Evolutionary conservation across 2,888 invertebrate species (phyloP).

Genomic region (Nasonia oneida): DNA sequence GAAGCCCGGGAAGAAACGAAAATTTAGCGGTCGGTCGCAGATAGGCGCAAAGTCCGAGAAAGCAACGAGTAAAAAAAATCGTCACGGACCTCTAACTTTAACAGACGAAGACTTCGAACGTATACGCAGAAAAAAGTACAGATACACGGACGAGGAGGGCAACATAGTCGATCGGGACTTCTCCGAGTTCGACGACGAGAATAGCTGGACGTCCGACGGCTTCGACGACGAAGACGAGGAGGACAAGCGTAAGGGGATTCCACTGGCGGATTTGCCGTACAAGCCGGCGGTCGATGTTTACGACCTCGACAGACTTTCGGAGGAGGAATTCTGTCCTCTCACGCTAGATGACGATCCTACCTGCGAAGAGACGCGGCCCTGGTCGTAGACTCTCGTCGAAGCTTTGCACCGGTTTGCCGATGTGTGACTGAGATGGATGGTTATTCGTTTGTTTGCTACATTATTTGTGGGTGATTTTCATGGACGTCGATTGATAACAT

Average conservation of each 20-base stretch:
- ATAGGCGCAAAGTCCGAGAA: slow-evolving; percentile 50
- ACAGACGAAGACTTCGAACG: slow-evolving; percentile 69
- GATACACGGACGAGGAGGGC: slow-evolving; percentile 26
- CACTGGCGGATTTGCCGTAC: slow-evolving; percentile 69
- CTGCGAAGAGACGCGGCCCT: slow-evolving; percentile 48
- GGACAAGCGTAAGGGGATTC: slow-evolving; percentile 33
- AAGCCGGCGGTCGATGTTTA: slow-evolving; percentile 74
- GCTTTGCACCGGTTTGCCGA: background rate
- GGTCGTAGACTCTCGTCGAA: slow-evolving; percentile 35
- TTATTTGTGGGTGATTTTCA: no score
- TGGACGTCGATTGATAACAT: no score
- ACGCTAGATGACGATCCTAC: slow-evolving; percentile 71
- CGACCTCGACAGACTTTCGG: slow-evolving; percentile 71
- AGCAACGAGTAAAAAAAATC: slow-evolving; percentile 38
- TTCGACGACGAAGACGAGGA: slow-evolving; percentile 61
- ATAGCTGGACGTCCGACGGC: background rate
- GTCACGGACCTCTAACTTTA: slow-evolving; percentile 66
- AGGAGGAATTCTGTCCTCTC: slow-evolving; percentile 76
- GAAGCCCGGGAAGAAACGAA: background rate
- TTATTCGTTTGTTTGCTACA: no score
- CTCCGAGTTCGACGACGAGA: slow-evolving; percentile 72
- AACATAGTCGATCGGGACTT: slow-evolving; percentile 68
- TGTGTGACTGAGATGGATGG: background rate
- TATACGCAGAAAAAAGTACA: background rate
- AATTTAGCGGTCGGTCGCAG: background rate